Conservation (phyloP, 2,888 invertebrate species). For the Eristalis pertinax region DNA sequence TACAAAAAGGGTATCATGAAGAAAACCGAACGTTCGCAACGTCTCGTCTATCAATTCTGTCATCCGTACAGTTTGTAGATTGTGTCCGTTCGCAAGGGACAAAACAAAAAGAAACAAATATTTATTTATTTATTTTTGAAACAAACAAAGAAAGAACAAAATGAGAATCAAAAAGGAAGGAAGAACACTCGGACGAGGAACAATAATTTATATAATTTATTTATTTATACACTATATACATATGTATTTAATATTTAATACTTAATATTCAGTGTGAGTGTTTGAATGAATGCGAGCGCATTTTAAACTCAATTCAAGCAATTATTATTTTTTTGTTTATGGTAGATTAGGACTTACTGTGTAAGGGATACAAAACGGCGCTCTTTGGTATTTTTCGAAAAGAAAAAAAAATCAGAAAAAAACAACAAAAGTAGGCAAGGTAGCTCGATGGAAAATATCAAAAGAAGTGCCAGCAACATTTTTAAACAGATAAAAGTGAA, state of each 20-base stretch:
- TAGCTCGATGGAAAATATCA: conserved; percentile 50
- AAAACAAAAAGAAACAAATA: conserved; percentile 44
- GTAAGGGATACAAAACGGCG: conserved; percentile 22
- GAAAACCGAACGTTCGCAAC: conserved; percentile 98
- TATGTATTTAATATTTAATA: conserved; percentile 51
- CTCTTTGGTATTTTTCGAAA: conserved; percentile 70
- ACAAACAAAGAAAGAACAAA: conserved; percentile 30
- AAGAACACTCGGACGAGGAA: neutral
- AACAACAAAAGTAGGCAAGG: neutral
- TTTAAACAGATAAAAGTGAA: conserved; percentile 1
- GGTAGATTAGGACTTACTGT: conserved; percentile 11
- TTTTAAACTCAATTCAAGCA: conserved; percentile 14
- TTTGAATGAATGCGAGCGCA: conserved; percentile 62
- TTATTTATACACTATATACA: conserved; percentile 71
- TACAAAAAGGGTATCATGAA: conserved; percentile 99
- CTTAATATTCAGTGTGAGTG: conserved; percentile 52
- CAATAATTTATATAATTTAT: conserved; percentile 67
- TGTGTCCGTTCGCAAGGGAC: neutral
- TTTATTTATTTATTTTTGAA: conserved; percentile 68
- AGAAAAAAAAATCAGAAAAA: too few species aligned
- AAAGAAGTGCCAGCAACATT: conserved; percentile 50
- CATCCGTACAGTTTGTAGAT: conserved; percentile 93
- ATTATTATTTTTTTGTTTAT: conserved; percentile 23
- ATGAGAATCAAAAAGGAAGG: conserved; percentile 3
- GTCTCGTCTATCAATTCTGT: conserved; percentile 99